These are phyloP conservation scores for Cepphus grylle DNA, from an alignment of 2,113 vertebrate genomes.

Conservation along the genomic window DNA sequence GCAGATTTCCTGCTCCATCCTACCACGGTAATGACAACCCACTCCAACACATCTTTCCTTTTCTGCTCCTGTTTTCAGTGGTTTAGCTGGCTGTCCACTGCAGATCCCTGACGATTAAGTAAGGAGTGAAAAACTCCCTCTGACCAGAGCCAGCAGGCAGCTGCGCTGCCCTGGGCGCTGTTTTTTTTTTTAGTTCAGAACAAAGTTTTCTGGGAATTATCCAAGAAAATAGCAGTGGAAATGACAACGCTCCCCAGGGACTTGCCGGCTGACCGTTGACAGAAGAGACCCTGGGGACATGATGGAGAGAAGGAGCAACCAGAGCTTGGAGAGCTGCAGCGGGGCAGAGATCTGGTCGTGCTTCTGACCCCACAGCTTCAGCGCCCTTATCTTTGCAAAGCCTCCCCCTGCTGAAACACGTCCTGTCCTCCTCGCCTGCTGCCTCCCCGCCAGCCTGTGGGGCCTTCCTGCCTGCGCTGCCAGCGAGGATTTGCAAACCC, in stretches of 20 bases:
- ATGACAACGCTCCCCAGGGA: background rate
- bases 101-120: background rate
- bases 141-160: background rate
- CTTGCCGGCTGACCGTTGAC: background rate
- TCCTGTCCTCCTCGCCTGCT: background rate
- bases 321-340: background rate
- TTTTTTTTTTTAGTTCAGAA: background rate
- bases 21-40: background rate
- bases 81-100: background rate
- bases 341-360: background rate
- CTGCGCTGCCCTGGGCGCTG: background rate
- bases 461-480: background rate
- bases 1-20: background rate
- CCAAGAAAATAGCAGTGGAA: background rate
- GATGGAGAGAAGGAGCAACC: background rate
- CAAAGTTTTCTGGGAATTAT: constrained; percentile 8
- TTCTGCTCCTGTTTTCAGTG: background rate
- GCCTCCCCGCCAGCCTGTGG: background rate
- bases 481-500: constrained; percentile 8
- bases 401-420: background rate
- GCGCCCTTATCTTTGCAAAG: background rate
- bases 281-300: background rate
- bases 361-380: background rate
- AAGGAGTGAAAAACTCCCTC: background rate
- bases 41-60: background rate